Percentiles rank a stretch among this genome's conserved stretches.
phyloP scores from a whole-genome alignment of 2,113 vertebrate genomes.

The Crotalus horridus region DNA sequence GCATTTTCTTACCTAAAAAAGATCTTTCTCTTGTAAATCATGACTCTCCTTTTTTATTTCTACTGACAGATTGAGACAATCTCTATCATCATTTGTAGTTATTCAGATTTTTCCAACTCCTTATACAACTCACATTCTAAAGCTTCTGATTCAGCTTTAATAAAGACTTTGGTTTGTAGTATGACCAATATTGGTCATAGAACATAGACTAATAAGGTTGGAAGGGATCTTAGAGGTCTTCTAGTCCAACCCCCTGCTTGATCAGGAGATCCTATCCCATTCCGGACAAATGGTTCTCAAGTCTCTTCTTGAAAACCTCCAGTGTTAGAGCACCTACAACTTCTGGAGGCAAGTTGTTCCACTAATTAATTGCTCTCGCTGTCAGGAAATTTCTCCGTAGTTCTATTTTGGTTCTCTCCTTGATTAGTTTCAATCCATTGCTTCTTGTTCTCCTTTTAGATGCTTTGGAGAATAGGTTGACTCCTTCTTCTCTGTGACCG shows the following conservation, averaged over 20 bases:
- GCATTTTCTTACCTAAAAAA: neutral
- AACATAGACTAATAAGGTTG: neutral
- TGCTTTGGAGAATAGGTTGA: too few species aligned
- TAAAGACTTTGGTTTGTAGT: neutral
- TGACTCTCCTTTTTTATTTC: neutral
- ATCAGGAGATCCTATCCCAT: neutral
- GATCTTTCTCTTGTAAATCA: neutral
- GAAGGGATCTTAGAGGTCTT: neutral
- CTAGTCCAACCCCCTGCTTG: neutral
- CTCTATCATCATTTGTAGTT: neutral
- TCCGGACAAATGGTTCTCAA: neutral
- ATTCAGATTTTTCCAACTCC: neutral
- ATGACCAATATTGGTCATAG: neutral
- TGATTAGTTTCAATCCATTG: too few species aligned
- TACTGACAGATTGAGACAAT: neutral
- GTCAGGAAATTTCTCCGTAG: too few species aligned
- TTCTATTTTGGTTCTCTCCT: too few species aligned
- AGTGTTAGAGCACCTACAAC: too few species aligned
- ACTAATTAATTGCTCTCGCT: too few species aligned
- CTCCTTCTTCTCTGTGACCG: neutral
- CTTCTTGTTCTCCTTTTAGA: too few species aligned
- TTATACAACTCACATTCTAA: neutral
- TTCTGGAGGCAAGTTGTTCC: too few species aligned
- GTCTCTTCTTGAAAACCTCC: neutral
- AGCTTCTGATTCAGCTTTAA: neutral